Evolutionary conservation across 2,888 invertebrate genomes (phyloP).

Genomic region (Pinctada fucata): DNA sequence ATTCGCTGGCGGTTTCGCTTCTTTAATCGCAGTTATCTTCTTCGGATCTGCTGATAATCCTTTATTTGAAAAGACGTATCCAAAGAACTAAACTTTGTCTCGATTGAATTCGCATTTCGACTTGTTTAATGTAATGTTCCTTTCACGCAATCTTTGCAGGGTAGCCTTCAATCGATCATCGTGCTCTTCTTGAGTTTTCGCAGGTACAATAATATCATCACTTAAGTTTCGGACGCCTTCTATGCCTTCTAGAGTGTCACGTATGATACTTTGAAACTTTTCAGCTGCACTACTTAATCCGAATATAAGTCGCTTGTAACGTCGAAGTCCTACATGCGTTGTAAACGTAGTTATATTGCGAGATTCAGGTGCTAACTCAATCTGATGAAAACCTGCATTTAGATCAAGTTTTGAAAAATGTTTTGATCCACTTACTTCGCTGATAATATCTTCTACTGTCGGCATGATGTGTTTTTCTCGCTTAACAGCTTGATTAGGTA

Average conservation of each 20-base stretch:
- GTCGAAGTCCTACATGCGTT: constrained; percentile 14
- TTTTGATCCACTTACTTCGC: constrained; percentile 46
- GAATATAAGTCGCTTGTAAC: constrained; percentile 17
- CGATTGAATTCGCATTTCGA: constrained; percentile 37
- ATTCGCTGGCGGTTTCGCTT: constrained; percentile 4
- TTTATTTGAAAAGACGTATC: constrained; percentile 26
- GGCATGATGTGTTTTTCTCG: constrained; percentile 54
- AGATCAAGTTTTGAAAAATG: constrained; percentile 50
- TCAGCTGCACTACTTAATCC: constrained; percentile 33
- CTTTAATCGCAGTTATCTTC: constrained; percentile 21
- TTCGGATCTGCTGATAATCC: constrained; percentile 34
- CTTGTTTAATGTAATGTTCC: constrained; percentile 36
- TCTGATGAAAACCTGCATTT: constrained; percentile 39
- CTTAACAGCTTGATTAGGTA: constrained; percentile 47
- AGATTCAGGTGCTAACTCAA: constrained; percentile 26
- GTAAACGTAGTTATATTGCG: constrained; percentile 44
- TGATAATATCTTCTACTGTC: constrained; percentile 47
- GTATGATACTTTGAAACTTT: constrained; percentile 35
- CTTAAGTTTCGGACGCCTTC: constrained; percentile 33
- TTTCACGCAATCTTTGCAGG: constrained; percentile 26
- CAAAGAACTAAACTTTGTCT: constrained; percentile 36
- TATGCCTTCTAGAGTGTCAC: constrained; percentile 13
- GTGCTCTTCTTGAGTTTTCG: too few species aligned
- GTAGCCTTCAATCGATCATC: constrained; percentile 23
- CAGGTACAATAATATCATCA: too few species aligned